Percentiles rank a stretch among this genome's conserved stretches.
Evolutionary conservation across 2,113 vertebrate species (phyloP).

Genomic region (Sorex fumeus): DNA sequence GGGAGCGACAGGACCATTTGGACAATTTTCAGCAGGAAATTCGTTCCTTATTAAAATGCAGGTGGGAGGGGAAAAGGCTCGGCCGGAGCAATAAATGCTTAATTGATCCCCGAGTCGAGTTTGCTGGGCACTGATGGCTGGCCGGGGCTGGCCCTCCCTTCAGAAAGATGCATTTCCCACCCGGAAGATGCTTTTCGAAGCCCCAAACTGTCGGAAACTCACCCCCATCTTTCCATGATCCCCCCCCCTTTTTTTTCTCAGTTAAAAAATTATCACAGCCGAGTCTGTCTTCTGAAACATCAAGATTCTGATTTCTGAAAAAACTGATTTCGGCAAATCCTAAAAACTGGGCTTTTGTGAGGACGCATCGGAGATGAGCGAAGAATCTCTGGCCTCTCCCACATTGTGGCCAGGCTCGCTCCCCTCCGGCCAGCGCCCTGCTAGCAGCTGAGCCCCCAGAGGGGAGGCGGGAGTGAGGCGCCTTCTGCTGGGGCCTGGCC

Average conservation of each 20-base stretch:
- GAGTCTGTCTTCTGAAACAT: constrained; percentile 41
- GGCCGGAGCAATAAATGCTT: constrained; percentile 14
- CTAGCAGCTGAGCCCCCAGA: neutral
- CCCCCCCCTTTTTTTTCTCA: neutral
- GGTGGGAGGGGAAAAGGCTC: constrained; percentile 48
- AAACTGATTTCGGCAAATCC: neutral
- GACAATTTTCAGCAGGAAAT: constrained; percentile 64
- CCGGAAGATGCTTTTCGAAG: neutral
- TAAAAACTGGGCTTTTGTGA: constrained; percentile 30
- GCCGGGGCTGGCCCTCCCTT: neutral
- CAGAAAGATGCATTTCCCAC: constrained; percentile 37
- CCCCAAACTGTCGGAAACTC: constrained; percentile 29
- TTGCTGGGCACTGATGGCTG: neutral
- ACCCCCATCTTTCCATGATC: neutral
- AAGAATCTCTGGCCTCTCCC: neutral
- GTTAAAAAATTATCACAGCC: constrained; percentile 19
- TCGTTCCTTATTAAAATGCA: constrained; percentile 55
- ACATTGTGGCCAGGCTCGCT: constrained; percentile 44
- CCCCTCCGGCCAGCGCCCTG: neutral
- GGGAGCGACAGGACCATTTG: constrained; percentile 26
- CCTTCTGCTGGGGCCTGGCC: constrained; percentile 31
- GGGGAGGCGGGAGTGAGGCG: neutral
- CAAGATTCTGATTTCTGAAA: constrained; percentile 22
- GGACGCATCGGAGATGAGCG: constrained; percentile 7
- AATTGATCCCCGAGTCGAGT: neutral